Evolutionary conservation across 2,113 vertebrate genomes (phyloP).

Genomic region (Vireo altiloquus): DNA sequence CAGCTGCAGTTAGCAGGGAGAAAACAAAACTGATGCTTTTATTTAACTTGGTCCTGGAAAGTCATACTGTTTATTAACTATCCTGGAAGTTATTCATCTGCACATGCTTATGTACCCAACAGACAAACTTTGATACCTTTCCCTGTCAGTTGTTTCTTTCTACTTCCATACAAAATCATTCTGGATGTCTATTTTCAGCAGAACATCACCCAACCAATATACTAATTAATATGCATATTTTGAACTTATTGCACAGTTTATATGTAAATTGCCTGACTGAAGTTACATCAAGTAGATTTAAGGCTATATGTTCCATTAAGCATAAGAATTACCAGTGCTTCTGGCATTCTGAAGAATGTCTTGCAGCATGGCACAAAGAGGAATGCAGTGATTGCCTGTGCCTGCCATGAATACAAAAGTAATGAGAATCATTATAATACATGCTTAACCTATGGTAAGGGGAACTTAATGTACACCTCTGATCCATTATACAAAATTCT

Average conservation of each 20-base stretch:
- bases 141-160: neutral
- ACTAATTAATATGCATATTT: neutral
- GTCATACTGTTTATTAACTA: neutral
- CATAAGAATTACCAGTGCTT: neutral
- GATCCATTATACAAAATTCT: neutral
- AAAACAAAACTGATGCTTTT: neutral
- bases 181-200: neutral
- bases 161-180: neutral
- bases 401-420: neutral
- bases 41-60: neutral
- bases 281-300: neutral
- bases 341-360: neutral
- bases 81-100: neutral
- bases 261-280: neutral
- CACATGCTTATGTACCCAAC: neutral
- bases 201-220: neutral
- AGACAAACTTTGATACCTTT: neutral
- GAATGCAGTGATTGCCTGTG: neutral
- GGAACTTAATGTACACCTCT: neutral
- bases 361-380: neutral
- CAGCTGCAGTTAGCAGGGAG: neutral
- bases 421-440: neutral
- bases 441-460: neutral
- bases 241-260: neutral
- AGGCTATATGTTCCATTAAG: neutral